Percentiles rank a stretch among this genome's conserved stretches.
Evolutionary conservation across 1,140 invertebrate species (phyloP).

Genomic region (Drosophila ohnishii): DNA sequence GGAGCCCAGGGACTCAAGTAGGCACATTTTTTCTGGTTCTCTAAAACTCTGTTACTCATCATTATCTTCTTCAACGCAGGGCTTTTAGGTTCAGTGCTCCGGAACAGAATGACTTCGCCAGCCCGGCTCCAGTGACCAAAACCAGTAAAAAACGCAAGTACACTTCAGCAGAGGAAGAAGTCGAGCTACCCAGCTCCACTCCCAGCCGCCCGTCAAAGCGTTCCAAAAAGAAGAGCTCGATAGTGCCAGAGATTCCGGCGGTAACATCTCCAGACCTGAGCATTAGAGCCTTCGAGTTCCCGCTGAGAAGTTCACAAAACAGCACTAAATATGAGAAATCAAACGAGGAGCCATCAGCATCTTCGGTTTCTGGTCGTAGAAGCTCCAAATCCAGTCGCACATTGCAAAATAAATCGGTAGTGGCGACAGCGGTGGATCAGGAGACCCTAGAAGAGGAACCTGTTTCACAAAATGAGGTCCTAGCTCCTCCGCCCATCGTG

Average conservation of each 20-base stretch:
- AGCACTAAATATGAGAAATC: background rate
- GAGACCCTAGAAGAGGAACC: background rate
- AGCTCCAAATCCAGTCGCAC: conserved; percentile 1
- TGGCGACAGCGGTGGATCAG: background rate
- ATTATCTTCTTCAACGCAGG: background rate
- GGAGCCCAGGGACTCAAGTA: conserved; percentile 47
- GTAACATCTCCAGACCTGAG: conserved; percentile 5
- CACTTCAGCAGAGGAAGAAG: conserved; percentile 24
- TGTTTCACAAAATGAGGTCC: background rate
- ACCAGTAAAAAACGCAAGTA: conserved; percentile 49
- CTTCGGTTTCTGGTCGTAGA: too few species aligned
- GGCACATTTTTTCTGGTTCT: background rate
- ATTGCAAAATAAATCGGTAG: background rate
- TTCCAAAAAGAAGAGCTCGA: conserved; percentile 23
- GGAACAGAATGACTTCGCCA: background rate
- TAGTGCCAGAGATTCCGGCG: background rate
- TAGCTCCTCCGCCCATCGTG: background rate
- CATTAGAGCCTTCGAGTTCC: background rate
- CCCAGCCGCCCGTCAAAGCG: conserved; percentile 46
- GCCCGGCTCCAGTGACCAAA: conserved; percentile 9
- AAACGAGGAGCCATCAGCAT: background rate
- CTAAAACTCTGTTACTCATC: background rate
- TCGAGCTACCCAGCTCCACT: conserved; percentile 31
- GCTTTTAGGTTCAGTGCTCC: conserved; percentile 29
- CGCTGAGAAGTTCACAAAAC: background rate